These are phyloP conservation scores for Paramacrobiotus metropolitanus DNA, from an alignment of 1,140 invertebrate species.

Conservation along the genomic window DNA sequence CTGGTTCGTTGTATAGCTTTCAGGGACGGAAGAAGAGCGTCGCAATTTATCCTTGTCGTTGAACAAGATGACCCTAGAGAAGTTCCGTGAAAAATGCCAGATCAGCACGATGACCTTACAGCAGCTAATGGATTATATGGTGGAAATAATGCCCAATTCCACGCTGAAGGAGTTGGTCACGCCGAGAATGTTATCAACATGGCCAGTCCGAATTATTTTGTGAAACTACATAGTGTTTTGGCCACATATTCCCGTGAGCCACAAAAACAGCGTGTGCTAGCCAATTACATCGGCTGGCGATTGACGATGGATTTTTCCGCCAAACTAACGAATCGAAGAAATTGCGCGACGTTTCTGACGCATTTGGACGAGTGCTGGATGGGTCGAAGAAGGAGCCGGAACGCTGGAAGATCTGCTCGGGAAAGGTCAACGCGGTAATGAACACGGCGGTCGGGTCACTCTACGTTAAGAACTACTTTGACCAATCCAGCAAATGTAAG, in stretches of 20 bases:
- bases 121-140: not conserved
- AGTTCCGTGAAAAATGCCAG: not conserved
- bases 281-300: conserved; percentile 1
- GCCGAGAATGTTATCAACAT: not conserved
- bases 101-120: not conserved
- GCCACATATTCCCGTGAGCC: not conserved
- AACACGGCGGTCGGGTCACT: conserved; percentile 59
- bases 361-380: not conserved
- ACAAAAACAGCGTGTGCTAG: not conserved
- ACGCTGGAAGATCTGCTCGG: conserved; percentile 56
- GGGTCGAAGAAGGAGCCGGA: conserved; percentile 30
- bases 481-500: conserved; percentile 49
- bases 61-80: not conserved
- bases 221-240: not conserved
- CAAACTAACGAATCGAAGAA: not conserved
- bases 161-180: not conserved
- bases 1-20: too few relatives aligned
- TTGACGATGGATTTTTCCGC: not conserved
- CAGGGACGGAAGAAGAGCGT: not conserved
- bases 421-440: conserved; percentile 53
- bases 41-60: not conserved
- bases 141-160: not conserved
- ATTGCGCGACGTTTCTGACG: not conserved
- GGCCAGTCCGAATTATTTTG: not conserved
- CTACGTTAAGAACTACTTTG: conserved; percentile 63